phyloP scores from a whole-genome alignment of 2,113 vertebrate species.

The Brachyhypopomus occidentalis region DNA sequence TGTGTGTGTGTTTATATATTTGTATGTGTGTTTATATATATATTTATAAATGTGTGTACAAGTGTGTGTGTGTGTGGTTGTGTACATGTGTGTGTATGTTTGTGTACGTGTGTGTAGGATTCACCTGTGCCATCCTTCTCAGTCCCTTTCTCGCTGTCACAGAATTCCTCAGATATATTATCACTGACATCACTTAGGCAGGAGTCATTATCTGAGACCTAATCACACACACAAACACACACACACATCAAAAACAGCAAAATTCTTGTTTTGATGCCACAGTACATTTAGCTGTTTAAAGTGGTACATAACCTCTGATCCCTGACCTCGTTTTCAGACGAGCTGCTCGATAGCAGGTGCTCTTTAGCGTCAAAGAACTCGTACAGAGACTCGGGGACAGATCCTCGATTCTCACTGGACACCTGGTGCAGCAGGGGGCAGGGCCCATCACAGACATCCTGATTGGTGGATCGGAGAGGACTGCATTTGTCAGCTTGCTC shows the following conservation, averaged over 20 bases:
- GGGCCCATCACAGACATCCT: slow-evolving; percentile 77
- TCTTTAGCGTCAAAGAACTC: slow-evolving; percentile 98
- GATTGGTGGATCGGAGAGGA: slow-evolving; percentile 70
- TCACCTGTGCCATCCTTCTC: slow-evolving; percentile 82
- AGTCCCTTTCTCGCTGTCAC: slow-evolving; percentile 84
- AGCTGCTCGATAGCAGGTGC: slow-evolving; percentile 91
- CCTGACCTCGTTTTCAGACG: slow-evolving; percentile 95
- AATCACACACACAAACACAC: slow-evolving; percentile 2
- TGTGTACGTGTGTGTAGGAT: neutral
- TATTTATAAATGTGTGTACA: too few species aligned
- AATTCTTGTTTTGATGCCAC: neutral
- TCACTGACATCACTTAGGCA: slow-evolving; percentile 96
- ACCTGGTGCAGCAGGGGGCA: slow-evolving; percentile 85
- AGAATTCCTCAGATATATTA: slow-evolving; percentile 90
- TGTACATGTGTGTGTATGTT: neutral
- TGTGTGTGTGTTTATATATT: neutral
- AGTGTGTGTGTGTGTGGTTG: neutral
- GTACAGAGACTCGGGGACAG: slow-evolving; percentile 89
- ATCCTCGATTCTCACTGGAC: slow-evolving; percentile 90
- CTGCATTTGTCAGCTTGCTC: slow-evolving; percentile 34
- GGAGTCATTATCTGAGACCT: slow-evolving; percentile 89
- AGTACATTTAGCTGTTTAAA: neutral
- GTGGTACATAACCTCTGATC: neutral
- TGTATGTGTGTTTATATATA: neutral
- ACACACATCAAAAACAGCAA: slow-evolving; percentile 55